These are phyloP conservation scores for Eudasyphora cyanicolor DNA, from an alignment of 2,888 invertebrate genomes.

Conservation along the genomic window DNA sequence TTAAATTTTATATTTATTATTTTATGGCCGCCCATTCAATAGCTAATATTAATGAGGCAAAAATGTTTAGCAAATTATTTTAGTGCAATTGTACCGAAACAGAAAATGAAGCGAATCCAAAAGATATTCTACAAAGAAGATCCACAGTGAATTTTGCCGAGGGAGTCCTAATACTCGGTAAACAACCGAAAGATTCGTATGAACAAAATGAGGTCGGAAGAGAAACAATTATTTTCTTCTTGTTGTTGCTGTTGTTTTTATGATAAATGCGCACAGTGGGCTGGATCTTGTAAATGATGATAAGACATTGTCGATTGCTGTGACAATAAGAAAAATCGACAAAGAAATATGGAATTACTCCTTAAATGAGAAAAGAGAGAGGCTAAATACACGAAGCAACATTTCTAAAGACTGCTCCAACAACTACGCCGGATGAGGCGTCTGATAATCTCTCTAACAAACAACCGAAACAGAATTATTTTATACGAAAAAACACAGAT, in stretches of 20 bases:
- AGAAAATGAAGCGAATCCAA: background rate
- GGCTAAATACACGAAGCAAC: background rate
- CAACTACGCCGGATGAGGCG: slow-evolving; percentile 26
- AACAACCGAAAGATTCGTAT: background rate
- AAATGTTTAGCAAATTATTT: slow-evolving; percentile 25
- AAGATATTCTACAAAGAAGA: slow-evolving; percentile 30
- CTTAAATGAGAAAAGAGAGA: slow-evolving; percentile 1
- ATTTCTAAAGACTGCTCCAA: background rate
- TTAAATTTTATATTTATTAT: background rate
- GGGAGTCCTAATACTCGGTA: background rate
- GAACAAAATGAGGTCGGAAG: slow-evolving; percentile 8
- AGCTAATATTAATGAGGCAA: slow-evolving; percentile 2
- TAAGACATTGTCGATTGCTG: slow-evolving; percentile 53
- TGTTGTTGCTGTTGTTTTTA: background rate
- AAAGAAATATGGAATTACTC: background rate
- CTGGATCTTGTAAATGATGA: slow-evolving; percentile 35
- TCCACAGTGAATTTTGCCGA: slow-evolving; percentile 10
- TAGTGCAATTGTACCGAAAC: background rate
- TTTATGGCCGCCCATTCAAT: background rate
- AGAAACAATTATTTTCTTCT: background rate
- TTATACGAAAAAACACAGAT: slow-evolving; percentile 12
- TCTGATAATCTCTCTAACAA: background rate
- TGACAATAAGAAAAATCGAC: slow-evolving; percentile 23
- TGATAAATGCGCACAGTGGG: background rate
- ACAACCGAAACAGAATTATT: background rate